Evolutionary conservation across 2,113 vertebrate genomes (phyloP).

Genomic region (Ochotona princeps): DNA sequence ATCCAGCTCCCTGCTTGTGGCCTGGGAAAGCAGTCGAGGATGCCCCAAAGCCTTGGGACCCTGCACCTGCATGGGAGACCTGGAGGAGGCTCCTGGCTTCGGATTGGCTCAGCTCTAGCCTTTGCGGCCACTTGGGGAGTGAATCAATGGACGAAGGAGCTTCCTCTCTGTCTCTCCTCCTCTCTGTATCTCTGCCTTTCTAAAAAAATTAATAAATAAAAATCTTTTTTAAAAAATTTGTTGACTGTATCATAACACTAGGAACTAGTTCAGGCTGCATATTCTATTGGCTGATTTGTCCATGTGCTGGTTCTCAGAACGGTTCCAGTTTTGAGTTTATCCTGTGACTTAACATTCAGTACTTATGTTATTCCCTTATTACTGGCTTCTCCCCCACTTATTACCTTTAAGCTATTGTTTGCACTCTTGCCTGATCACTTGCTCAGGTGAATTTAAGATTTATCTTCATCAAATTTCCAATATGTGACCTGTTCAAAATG

Average conservation of each 20-base stretch:
- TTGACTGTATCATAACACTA: not conserved
- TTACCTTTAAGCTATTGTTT: conserved; percentile 36
- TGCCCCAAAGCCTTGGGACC: too few species aligned
- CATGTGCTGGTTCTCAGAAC: not conserved
- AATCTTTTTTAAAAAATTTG: too few species aligned
- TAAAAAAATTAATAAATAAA: too few species aligned
- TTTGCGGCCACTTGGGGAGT: too few species aligned
- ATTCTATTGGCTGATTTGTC: conserved; percentile 8
- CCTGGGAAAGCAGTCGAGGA: too few species aligned
- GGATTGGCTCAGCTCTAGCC: too few species aligned
- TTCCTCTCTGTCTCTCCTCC: too few species aligned
- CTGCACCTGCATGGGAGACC: too few species aligned
- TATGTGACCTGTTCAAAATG: conserved; percentile 40
- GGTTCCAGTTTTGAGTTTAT: conserved; percentile 12
- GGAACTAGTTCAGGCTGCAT: not conserved
- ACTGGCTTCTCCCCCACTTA: not conserved
- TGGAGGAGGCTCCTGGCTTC: too few species aligned
- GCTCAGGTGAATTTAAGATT: conserved; percentile 31
- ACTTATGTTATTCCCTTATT: not conserved
- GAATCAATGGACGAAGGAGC: too few species aligned
- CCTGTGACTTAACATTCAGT: not conserved
- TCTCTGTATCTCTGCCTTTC: too few species aligned
- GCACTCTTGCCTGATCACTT: not conserved
- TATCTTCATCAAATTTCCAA: conserved; percentile 32
- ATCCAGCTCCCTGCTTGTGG: too few species aligned